These are phyloP conservation scores for Panthera uncia DNA, from an alignment of 2,113 vertebrate species.

Conservation along the genomic window DNA sequence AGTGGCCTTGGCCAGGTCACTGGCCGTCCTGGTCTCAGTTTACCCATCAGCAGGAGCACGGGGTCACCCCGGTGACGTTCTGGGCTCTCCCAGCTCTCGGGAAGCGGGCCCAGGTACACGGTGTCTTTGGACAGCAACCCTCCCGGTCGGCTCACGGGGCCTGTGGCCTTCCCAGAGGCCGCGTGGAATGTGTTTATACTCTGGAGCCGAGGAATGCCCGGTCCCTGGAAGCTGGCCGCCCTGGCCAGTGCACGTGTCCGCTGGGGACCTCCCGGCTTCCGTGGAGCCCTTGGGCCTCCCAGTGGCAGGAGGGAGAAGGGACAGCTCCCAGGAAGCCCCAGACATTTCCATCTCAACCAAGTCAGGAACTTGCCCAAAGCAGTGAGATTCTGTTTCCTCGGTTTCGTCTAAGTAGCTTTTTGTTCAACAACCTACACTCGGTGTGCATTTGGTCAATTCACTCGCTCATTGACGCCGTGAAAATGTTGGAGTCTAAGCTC, in stretches of 20 bases:
- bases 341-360: rapidly evolving
- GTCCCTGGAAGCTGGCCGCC: background rate
- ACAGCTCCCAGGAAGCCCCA: background rate
- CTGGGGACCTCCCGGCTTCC: rapidly evolving
- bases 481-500: background rate
- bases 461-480: background rate
- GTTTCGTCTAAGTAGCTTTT: background rate
- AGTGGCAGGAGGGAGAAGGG: background rate
- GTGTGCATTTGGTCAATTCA: background rate
- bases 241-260: background rate
- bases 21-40: background rate
- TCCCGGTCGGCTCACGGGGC: rapidly evolving
- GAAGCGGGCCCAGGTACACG: background rate
- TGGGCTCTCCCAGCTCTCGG: rapidly evolving
- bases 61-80: rapidly evolving
- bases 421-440: no score
- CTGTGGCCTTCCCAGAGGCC: background rate
- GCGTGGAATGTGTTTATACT: background rate
- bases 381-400: background rate
- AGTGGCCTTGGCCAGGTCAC: background rate
- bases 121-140: background rate
- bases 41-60: background rate
- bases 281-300: background rate
- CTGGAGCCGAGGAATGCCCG: background rate
- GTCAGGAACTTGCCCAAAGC: background rate